These are phyloP conservation scores for Engystomops pustulosus DNA, from an alignment of 2,113 vertebrate genomes.

Conservation along the genomic window DNA sequence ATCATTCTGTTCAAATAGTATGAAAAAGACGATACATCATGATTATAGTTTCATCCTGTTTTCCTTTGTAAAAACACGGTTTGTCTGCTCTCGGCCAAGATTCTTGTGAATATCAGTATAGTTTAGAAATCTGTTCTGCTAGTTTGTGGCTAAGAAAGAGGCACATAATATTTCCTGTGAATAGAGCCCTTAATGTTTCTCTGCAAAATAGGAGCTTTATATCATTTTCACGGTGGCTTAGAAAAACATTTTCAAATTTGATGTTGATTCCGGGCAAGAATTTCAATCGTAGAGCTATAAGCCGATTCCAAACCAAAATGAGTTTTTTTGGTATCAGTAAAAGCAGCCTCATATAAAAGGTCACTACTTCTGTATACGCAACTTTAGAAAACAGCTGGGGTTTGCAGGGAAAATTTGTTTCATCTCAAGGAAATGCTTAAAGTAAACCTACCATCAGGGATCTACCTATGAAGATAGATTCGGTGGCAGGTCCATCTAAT, in stretches of 20 bases:
- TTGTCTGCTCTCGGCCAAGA: conserved; percentile 34
- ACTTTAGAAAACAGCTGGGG: neutral
- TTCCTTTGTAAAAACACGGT: conserved; percentile 35
- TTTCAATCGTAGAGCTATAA: neutral
- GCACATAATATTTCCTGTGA: conserved; percentile 55
- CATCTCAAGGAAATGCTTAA: too few species aligned
- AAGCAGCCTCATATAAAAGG: neutral
- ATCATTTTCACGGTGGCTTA: conserved; percentile 54
- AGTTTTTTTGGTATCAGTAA: conserved; percentile 12
- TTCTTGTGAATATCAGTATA: conserved; percentile 49
- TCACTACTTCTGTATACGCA: neutral
- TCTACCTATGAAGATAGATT: too few species aligned
- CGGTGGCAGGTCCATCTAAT: too few species aligned
- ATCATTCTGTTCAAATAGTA: conserved; percentile 41
- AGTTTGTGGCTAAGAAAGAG: conserved; percentile 44
- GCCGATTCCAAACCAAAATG: conserved; percentile 41
- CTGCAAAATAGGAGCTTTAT: conserved; percentile 52
- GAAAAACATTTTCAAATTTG: conserved; percentile 43
- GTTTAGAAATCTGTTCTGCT: conserved; percentile 47
- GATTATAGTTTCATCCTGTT: conserved; percentile 45
- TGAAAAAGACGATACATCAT: conserved; percentile 27
- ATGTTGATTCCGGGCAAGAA: conserved; percentile 28
- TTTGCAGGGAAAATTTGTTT: neutral
- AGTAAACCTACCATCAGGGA: too few species aligned
- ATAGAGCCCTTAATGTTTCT: conserved; percentile 52